Evolutionary conservation across 2,888 invertebrate species (phyloP).

Genomic region (Argynnis bischoffii): DNA sequence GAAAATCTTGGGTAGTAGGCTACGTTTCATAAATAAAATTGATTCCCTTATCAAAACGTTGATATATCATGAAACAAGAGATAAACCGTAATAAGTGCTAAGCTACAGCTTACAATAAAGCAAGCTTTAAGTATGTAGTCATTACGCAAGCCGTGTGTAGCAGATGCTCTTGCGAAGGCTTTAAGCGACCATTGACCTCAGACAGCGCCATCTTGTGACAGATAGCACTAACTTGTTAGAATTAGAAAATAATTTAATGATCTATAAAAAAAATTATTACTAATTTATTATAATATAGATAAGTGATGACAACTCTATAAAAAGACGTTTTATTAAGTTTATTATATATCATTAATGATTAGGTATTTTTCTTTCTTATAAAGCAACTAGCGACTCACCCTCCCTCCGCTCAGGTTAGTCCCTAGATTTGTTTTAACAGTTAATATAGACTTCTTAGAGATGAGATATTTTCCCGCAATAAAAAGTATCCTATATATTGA

Average conservation of each 20-base stretch:
- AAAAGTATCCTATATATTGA: no score
- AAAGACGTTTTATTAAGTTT: not conserved
- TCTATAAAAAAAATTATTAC: no score
- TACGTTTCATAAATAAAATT: not conserved
- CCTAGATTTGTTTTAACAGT: no score
- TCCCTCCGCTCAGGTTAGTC: no score
- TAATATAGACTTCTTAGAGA: no score
- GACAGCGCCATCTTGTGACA: slow-evolving; percentile 39
- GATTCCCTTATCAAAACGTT: not conserved
- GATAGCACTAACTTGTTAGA: slow-evolving; percentile 2
- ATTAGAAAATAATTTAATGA: not conserved
- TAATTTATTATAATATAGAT: no score
- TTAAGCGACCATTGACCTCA: slow-evolving; percentile 44
- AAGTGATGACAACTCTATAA: not conserved
- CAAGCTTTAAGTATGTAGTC: slow-evolving; percentile 29
- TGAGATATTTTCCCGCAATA: no score
- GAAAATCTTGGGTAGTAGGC: no score
- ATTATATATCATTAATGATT: no score
- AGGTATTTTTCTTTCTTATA: no score
- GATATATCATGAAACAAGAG: slow-evolving; percentile 8
- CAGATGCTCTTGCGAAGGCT: slow-evolving; percentile 48
- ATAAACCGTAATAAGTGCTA: slow-evolving; percentile 6
- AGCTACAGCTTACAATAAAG: slow-evolving; percentile 21
- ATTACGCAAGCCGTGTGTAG: slow-evolving; percentile 42
- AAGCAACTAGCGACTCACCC: no score